These are phyloP conservation scores for Brachyrhaphis roseni DNA, from an alignment of 2,797 vertebrate species.

Conservation along the genomic window DNA sequence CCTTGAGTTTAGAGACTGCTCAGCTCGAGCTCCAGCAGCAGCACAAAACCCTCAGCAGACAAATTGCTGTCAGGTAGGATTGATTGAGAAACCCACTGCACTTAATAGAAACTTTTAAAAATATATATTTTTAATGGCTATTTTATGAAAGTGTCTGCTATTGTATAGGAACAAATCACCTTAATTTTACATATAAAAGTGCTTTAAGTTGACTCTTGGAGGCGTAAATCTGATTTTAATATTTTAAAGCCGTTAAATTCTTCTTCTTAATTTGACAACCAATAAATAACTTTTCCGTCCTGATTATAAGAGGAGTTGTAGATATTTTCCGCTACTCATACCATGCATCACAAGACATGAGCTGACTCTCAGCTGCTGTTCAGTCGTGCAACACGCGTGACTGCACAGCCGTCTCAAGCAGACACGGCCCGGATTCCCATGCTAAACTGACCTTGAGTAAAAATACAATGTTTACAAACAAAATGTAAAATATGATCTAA, in stretches of 20 bases:
- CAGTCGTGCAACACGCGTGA: conserved; percentile 56
- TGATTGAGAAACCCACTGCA: not conserved
- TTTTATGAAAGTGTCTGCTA: not conserved
- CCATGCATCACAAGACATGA: conserved; percentile 62
- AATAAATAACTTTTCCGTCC: not conserved
- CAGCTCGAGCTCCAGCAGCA: conserved; percentile 62
- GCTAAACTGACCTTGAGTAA: not conserved
- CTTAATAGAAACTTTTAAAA: not conserved
- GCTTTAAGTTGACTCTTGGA: not conserved
- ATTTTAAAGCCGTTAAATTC: no score
- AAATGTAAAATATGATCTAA: not conserved
- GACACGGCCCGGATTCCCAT: not conserved
- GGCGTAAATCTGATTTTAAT: not conserved
- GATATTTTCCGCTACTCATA: conserved; percentile 17
- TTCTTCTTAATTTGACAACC: not conserved
- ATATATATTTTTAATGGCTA: no score
- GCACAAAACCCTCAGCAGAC: conserved; percentile 76
- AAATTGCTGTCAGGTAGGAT: conserved; percentile 73
- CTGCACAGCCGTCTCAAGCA: conserved; percentile 18
- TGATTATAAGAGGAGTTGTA: not conserved
- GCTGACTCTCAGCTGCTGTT: conserved; percentile 38
- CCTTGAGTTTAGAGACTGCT: conserved; percentile 82
- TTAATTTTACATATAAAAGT: not conserved
- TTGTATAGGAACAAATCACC: not conserved
- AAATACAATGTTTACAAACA: not conserved